Base-by-base conservation (phyloP, 2,113 vertebrate genomes). In the Pitta sordida region DNA sequence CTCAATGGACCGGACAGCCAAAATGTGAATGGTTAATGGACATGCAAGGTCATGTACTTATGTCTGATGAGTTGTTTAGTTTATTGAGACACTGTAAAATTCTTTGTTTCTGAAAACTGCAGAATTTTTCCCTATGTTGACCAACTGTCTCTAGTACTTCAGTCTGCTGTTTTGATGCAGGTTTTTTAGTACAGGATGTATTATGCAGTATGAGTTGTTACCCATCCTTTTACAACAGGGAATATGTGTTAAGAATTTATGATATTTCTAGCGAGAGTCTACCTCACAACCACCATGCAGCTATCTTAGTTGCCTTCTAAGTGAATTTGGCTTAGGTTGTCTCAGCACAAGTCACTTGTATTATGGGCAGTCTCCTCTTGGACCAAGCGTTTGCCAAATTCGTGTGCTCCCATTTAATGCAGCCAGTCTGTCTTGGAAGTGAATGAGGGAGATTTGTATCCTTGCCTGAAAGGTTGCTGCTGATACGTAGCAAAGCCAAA, bases 331-430 rank as follows among this genome's bases (percentile, higher is more conserved):
- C 32, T 58, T 62, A 49, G 29, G 14, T 62, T 70, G n/a, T 88
- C 26, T 7, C 32, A 48, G 65, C 23, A 19, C 39, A 53, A 12
- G 39, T 49, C 1, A 0, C 36, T 36, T 46, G 53, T 0, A 3
- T 19, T 58, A 29, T 5, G 34, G 13, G 11, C n/a, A 26, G n/a
- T 46, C 30, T 48, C 41, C 22, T 46, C 7, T 24, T 4, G 16
- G 60, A 78, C 29, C 8, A 6, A n/a, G 21, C 27, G 3, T 30
- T 79, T 73, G 13, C n/a, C 7, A 2, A 44, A 23, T 69, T 20
- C 1, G 0, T 7, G 13, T 73, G n/a, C 34, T 69, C 27, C 69
- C 0, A 0, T 36, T 68, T 85, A 37, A 60, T 49, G 3, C 4
- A 76, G 34, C 21, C 23, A 2, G 58, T 77, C 43, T 46, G 5